phyloP scores from a whole-genome alignment of 2,113 vertebrate genomes.

The Pungitius pungitius region DNA sequence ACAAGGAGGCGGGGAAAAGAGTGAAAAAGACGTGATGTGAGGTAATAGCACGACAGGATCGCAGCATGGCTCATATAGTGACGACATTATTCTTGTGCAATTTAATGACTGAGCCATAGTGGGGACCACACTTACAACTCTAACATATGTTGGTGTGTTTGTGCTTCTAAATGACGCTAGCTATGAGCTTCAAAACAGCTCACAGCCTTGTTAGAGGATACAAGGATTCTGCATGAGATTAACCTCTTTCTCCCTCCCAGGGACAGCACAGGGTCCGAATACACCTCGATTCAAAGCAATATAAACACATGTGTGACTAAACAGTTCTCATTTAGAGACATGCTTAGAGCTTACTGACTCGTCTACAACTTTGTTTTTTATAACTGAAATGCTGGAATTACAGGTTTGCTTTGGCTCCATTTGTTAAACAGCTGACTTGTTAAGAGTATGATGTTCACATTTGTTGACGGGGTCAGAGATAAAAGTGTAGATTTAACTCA shows the following conservation, averaged over 20 bases:
- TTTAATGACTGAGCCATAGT: neutral
- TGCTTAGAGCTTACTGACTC: neutral
- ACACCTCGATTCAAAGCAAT: constrained; percentile 28
- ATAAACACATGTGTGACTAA: neutral
- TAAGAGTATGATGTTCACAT: neutral
- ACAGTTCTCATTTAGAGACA: neutral
- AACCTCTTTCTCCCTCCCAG: constrained; percentile 4
- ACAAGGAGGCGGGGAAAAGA: neutral
- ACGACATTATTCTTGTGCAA: neutral
- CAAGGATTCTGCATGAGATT: constrained; percentile 14
- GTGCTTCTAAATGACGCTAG: constrained; percentile 20
- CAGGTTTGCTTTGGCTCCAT: neutral
- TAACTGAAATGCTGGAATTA: neutral
- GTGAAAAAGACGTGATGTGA: neutral
- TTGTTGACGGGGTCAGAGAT: neutral
- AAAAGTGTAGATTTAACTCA: neutral
- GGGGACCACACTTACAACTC: neutral
- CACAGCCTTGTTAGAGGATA: constrained; percentile 21
- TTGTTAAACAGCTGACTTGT: neutral
- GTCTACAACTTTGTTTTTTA: neutral
- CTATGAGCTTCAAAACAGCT: constrained; percentile 27
- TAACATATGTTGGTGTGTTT: neutral
- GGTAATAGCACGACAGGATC: neutral
- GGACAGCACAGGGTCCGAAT: constrained; percentile 16
- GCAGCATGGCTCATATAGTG: neutral